Evolutionary conservation across 2,888 invertebrate species (phyloP), one percentile per base, ranked within the genome.

Genomic region (Hydraecia micacea): DNA sequence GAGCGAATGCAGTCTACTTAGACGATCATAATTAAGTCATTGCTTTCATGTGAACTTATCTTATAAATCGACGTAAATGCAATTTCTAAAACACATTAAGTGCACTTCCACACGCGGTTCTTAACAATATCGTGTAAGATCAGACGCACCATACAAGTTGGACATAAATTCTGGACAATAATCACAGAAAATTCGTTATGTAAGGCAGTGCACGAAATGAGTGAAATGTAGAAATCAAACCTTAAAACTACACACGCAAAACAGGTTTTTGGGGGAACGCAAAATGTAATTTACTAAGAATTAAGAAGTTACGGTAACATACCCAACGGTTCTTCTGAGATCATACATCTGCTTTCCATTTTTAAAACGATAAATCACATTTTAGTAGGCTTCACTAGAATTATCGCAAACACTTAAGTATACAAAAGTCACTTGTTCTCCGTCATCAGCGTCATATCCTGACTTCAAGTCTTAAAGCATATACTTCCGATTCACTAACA

Each of bases 1-100:
- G 92, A 95, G 93, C 92, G 96, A 96, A 96, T 96, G 96, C 96
- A 96, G 97, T 97, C 96, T 96, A 96, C 94, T 92, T 91, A 93
- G 91, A 95, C 92, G 92, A 93, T 93, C 91, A 91, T 92, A 91
- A 91, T 94, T 92, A 94, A 94, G 94, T 95, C 94, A 96, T 96
- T 95, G 95, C 94, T 95, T 95, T 92, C 91, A 87, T 92, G 93
- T 93, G 92, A 94, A 93, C 92, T 85, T 89, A 81, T 87, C 91
- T 92, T 91, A 92, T 90, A 91, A 92, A 91, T 90, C 91, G 91
- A 93, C 93, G 91, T 95, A 96, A 95, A 96, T 95, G 95, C 95
- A 94, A 95, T 92, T 93, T 94, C 91, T 93, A 93, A 86, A 91
- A 90, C 91, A 90, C 91, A 90, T 90, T 92, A 90, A 89, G 91